Percentiles rank a stretch among this genome's conserved stretches.
Evolutionary conservation across 2,888 invertebrate species (phyloP).

Genomic region (Hanleya hanleyi): DNA sequence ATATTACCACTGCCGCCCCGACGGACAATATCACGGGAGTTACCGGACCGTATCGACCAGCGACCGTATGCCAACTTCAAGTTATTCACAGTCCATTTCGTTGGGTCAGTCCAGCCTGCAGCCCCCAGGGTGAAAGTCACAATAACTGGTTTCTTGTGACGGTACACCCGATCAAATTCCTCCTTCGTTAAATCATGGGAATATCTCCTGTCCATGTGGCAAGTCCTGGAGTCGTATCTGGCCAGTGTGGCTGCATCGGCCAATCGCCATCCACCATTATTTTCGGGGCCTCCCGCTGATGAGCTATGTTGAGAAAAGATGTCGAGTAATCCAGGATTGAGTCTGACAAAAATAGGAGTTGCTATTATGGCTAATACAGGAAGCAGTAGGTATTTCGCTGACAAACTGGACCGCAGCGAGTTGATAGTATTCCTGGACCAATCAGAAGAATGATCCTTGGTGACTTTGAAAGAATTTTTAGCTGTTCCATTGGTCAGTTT

Average conservation of each 20-base stretch:
- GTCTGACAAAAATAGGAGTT: neutral
- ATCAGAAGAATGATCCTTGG: too few relatives aligned
- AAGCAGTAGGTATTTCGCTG: too few relatives aligned
- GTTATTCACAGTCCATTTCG: constrained; percentile 49
- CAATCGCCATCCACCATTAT: constrained; percentile 47
- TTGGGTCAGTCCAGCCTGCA: constrained; percentile 57
- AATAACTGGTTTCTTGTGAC: constrained; percentile 59
- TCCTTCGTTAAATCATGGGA: constrained; percentile 43
- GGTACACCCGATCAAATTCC: constrained; percentile 55
- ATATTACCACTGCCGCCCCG: constrained; percentile 60
- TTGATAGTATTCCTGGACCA: too few relatives aligned
- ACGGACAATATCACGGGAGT: constrained; percentile 62
- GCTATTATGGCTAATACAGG: neutral
- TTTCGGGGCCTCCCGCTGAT: neutral
- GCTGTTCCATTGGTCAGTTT: too few relatives aligned
- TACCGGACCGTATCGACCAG: constrained; percentile 55
- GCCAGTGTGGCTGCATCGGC: constrained; percentile 39
- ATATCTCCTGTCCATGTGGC: constrained; percentile 51
- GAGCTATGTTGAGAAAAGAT: neutral
- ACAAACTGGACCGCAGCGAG: too few relatives aligned
- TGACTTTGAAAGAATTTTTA: too few relatives aligned
- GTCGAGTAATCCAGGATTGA: neutral
- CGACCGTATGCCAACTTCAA: constrained; percentile 55
- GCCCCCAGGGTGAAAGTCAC: constrained; percentile 60
- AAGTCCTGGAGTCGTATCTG: constrained; percentile 42